Conservation (phyloP, 2,888 invertebrate genomes). For the Drosophila longiperda region DNA sequence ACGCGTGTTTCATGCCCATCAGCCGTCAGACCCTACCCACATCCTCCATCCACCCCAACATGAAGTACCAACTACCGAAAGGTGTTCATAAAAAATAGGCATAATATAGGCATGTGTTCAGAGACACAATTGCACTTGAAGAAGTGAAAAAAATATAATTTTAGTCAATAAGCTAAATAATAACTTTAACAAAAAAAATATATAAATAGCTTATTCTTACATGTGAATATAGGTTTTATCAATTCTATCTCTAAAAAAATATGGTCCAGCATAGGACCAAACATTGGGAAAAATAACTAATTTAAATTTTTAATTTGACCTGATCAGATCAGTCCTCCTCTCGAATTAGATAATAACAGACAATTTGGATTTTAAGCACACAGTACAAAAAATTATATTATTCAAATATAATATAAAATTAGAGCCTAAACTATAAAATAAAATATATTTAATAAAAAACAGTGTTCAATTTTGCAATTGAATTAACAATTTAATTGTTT, state of each 20-base stretch:
- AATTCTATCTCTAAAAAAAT: not conserved
- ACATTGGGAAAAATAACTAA: not conserved
- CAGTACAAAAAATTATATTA: not conserved
- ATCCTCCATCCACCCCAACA: not conserved
- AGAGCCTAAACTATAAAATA: not conserved
- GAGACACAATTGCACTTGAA: not conserved
- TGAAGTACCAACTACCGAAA: not conserved
- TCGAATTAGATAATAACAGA: not conserved
- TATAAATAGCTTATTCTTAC: not conserved
- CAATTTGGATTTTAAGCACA: not conserved
- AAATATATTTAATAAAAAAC: not conserved
- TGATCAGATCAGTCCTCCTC: constrained; percentile 4
- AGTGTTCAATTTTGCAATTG: not conserved
- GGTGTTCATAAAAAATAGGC: constrained; percentile 5
- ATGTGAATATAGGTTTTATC: not conserved
- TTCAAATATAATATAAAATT: no score
- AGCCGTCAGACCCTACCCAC: not conserved
- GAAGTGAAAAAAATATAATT: not conserved
- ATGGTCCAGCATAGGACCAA: not conserved
- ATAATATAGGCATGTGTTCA: not conserved
- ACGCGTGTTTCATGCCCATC: constrained; percentile 62
- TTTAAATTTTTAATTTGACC: not conserved
- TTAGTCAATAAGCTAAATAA: not conserved
- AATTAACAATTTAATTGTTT: not conserved
- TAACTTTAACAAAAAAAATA: not conserved